Evolutionary conservation across 2,113 vertebrate genomes (phyloP).

Genomic region (Coryphaenoides rupestris): DNA sequence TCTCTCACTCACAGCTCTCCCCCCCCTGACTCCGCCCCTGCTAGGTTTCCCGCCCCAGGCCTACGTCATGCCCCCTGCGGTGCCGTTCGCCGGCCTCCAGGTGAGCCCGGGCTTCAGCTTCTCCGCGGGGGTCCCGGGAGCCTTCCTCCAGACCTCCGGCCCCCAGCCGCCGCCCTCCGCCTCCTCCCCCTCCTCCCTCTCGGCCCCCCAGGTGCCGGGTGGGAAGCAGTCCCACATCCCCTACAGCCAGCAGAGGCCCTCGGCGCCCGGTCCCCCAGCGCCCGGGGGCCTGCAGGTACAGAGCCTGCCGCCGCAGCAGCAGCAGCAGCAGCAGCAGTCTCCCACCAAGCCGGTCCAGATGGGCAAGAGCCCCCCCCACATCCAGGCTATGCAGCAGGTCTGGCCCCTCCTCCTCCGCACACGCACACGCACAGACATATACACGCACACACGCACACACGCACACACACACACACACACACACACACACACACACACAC

Average conservation of each 20-base stretch:
- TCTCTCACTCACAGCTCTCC: too few species aligned
- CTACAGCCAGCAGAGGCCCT: constrained; percentile 98
- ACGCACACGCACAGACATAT: too few species aligned
- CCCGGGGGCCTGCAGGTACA: constrained; percentile 82
- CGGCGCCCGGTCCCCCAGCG: constrained; percentile 85
- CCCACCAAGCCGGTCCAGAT: constrained; percentile 82
- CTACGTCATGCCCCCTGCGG: constrained; percentile 92
- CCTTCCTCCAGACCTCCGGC: constrained; percentile 90
- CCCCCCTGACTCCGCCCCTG: background rate
- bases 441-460: too few species aligned
- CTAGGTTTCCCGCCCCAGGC: constrained; percentile 92
- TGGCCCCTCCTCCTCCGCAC: background rate
- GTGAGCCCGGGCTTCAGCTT: constrained; percentile 95
- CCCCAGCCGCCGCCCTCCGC: constrained; percentile 81
- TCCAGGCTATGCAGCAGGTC: constrained; percentile 91
- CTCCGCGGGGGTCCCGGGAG: constrained; percentile 85
- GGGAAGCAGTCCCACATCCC: constrained; percentile 95
- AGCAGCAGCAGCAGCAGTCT: constrained; percentile 83
- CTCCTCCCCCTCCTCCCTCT: background rate
- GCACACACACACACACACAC: too few species aligned
- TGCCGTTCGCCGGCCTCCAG: constrained; percentile 83
- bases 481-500: too few species aligned
- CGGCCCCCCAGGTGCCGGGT: constrained; percentile 44
- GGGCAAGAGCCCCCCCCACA: constrained; percentile 91
- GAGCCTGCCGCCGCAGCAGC: constrained; percentile 80